A percentile compares a stretch with the other conserved stretches of the same genome.
phyloP scores from a whole-genome alignment of 2,888 invertebrate genomes.

The Nemoura dubitans region DNA sequence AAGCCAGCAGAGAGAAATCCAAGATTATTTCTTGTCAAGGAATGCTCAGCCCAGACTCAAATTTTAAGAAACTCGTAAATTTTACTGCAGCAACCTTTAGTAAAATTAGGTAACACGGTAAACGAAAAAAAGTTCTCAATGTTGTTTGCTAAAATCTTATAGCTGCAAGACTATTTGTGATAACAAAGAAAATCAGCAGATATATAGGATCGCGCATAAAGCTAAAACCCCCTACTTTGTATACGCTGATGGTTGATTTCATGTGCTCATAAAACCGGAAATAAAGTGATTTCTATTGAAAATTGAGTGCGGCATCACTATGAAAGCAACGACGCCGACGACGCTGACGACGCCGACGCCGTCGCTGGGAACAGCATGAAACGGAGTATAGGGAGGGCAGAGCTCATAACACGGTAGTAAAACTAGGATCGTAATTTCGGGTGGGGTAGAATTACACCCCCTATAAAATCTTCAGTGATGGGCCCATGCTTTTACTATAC shows the following conservation, averaged over 20 bases:
- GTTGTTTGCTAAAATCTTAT: too few relatives aligned
- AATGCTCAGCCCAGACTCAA: background rate
- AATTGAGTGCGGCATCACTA: conserved; percentile 34
- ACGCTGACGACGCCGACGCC: background rate
- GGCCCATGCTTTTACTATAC: background rate
- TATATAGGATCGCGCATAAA: background rate
- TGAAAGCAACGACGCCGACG: background rate
- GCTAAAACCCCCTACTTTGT: background rate
- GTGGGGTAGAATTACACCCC: conserved; percentile 44
- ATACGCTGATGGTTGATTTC: conserved; percentile 12
- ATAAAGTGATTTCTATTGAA: conserved; percentile 43
- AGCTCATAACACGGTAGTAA: conserved; percentile 49
- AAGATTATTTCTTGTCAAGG: background rate
- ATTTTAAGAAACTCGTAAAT: too few relatives aligned
- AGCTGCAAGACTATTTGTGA: too few relatives aligned
- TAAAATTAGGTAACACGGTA: too few relatives aligned
- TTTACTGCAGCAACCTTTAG: too few relatives aligned
- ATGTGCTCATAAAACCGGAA: conserved; percentile 28
- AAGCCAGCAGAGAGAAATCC: background rate
- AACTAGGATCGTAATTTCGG: conserved; percentile 49
- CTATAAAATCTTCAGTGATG: conserved; percentile 40
- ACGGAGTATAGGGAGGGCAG: conserved; percentile 13
- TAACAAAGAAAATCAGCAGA: background rate
- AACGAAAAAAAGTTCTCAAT: too few relatives aligned
- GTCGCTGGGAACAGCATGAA: background rate